Base-by-base conservation (phyloP, 2,797 vertebrate genomes). In the Peromyscus melanophrys region DNA sequence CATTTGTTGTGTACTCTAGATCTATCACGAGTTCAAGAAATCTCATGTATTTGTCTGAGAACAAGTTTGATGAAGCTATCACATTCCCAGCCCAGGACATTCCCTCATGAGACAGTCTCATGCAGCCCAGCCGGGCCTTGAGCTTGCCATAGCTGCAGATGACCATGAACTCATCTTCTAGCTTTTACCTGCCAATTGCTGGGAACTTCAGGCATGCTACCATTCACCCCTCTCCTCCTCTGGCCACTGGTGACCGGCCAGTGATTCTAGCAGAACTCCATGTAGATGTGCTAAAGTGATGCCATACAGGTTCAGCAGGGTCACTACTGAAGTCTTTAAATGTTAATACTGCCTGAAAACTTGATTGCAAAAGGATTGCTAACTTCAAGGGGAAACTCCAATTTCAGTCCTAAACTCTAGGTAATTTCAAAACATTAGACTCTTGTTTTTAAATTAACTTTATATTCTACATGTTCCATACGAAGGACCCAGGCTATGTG, bases 341-440 rank as follows among this genome's bases (percentile, higher is more conserved):
- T 25, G 61, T 29, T 78, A 63, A 16, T 61, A 37, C 37, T 87
- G 46, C 59, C 86, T 67, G 69, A 95, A 97, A 96, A 85, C 57
- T 52, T 94, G 92, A 95, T 89, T 67, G 46, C 59, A 76, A 76
- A 96, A 95, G 63, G 88, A 90, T 6, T 19, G 10, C 63, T 89
- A 37, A 78, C 31, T 84, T 55, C 43, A 59, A 55, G 65, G 49
- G 83, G 46, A 49, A 94, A 92, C 52, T 49, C 59, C 65, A 94
- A 27, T 69, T 95, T 61, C 10, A 75, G 69, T 71, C 46, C 84
- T 27, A 96, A 85, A 55, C 9, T 88, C 43, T 77, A 76, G 14
- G 31, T 16, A 81, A 75, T 46, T 86, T 95, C 85, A 93, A 95
- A 97, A 96, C 9, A 86, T 73, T 29, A 65, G 77, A 96, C 43